Evolutionary conservation across 2,113 vertebrate genomes (phyloP).

Genomic region (Thamnaconus septentrionalis): DNA sequence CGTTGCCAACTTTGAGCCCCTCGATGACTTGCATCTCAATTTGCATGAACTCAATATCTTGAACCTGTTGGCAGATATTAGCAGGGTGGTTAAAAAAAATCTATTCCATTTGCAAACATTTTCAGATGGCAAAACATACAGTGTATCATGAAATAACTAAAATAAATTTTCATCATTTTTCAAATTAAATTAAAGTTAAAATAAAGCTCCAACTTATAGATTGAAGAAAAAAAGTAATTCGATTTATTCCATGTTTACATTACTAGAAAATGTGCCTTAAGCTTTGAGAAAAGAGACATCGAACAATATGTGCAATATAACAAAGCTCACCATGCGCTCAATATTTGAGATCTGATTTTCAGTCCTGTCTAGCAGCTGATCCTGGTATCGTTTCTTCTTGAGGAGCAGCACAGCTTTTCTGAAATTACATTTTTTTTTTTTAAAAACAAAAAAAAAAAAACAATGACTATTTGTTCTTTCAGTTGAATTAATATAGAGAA

Average conservation of each 20-base stretch:
- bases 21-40: slow-evolving; percentile 93
- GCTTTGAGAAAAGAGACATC: neutral
- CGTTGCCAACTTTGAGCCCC: slow-evolving; percentile 87
- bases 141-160: no score
- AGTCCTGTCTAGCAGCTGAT: slow-evolving; percentile 87
- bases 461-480: neutral
- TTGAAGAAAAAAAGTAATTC: neutral
- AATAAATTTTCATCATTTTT: neutral
- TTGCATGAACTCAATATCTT: slow-evolving; percentile 93
- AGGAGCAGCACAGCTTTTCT: slow-evolving; percentile 90
- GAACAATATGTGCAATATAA: neutral
- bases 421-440: neutral
- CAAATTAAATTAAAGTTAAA: neutral
- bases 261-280: neutral
- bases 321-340: slow-evolving; percentile 84
- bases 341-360: slow-evolving; percentile 93
- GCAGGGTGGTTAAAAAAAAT: neutral
- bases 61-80: slow-evolving; percentile 78
- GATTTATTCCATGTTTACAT: neutral
- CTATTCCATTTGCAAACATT: neutral
- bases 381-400: slow-evolving; percentile 92
- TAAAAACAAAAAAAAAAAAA: neutral
- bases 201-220: neutral
- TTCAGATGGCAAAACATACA: neutral
- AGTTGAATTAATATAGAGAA: neutral